These are phyloP conservation scores for Anoplolepis gracilipes DNA, from an alignment of 1,140 invertebrate species.

Conservation along the genomic window DNA sequence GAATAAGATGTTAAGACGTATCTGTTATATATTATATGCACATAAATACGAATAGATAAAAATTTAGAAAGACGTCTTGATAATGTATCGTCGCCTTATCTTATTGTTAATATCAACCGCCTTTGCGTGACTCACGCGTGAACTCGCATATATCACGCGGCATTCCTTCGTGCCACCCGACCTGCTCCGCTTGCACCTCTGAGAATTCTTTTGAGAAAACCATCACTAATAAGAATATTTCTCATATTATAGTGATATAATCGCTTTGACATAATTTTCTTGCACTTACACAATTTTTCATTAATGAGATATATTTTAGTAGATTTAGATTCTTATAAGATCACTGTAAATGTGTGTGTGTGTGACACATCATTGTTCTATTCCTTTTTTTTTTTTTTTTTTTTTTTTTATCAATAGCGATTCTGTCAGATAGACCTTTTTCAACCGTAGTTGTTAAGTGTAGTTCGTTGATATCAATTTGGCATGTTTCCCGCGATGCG, in stretches of 20 bases:
- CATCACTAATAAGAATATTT: neutral
- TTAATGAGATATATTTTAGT: neutral
- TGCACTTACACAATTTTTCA: neutral
- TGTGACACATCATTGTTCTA: too few species aligned
- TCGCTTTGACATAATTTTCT: neutral
- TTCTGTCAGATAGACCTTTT: conserved; percentile 41
- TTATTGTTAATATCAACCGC: conserved; percentile 76
- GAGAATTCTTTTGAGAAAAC: neutral
- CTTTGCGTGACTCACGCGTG: conserved; percentile 78
- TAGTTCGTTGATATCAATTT: conserved; percentile 58
- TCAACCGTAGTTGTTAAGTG: conserved; percentile 27
- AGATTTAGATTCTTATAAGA: neutral
- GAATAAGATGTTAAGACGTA: too few species aligned
- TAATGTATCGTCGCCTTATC: conserved; percentile 78
- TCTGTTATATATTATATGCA: too few species aligned
- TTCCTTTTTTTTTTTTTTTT: neutral
- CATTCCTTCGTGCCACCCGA: conserved; percentile 29
- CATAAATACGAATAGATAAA: conserved; percentile 10
- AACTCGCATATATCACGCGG: conserved; percentile 79
- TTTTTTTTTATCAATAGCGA: conserved; percentile 7
- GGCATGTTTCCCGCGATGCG: conserved; percentile 49
- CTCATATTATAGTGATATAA: neutral
- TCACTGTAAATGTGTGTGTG: too few species aligned
- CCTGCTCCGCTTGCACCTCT: neutral
- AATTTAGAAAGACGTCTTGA: conserved; percentile 69